A percentile compares a stretch with the other conserved stretches of the same genome.
These are phyloP conservation scores for Acleris emargana DNA, from an alignment of 2,888 invertebrate species.

Conservation along the genomic window DNA sequence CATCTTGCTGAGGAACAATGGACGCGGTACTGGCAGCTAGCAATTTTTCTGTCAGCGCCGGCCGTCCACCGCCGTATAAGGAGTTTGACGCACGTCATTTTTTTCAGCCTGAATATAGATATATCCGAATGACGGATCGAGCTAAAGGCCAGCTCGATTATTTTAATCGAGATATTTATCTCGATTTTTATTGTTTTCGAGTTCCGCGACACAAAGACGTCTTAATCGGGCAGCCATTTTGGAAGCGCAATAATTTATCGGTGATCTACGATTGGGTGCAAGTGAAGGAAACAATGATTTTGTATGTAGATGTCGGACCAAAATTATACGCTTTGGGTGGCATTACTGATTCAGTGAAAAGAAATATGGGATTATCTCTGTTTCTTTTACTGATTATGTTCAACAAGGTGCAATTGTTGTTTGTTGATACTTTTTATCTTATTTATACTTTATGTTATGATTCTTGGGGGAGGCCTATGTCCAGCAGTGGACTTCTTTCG, in stretches of 20 bases:
- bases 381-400: constrained; percentile 6
- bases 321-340: constrained; percentile 51
- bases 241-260: constrained; percentile 60
- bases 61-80: constrained; percentile 56
- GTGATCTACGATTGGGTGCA: constrained; percentile 45
- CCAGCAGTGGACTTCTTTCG: too few species aligned
- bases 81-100: constrained; percentile 67
- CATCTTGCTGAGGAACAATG: constrained; percentile 65
- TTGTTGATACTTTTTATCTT: not conserved
- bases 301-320: constrained; percentile 58
- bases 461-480: too few species aligned
- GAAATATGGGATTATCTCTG: constrained; percentile 35
- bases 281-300: constrained; percentile 60
- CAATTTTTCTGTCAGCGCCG: constrained; percentile 68
- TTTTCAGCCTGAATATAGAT: constrained; percentile 64
- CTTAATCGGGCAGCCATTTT: constrained; percentile 67
- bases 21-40: constrained; percentile 43
- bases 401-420: constrained; percentile 3
- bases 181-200: constrained; percentile 71
- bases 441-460: too few species aligned
- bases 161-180: constrained; percentile 77
- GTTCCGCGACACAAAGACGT: constrained; percentile 64
- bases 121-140: constrained; percentile 66
- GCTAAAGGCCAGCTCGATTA: constrained; percentile 72
- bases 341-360: constrained; percentile 45